A percentile compares a stretch with the other conserved stretches of the same genome.
Conservation (phyloP, 2,797 vertebrate species). For the Pampus argenteus region DNA sequence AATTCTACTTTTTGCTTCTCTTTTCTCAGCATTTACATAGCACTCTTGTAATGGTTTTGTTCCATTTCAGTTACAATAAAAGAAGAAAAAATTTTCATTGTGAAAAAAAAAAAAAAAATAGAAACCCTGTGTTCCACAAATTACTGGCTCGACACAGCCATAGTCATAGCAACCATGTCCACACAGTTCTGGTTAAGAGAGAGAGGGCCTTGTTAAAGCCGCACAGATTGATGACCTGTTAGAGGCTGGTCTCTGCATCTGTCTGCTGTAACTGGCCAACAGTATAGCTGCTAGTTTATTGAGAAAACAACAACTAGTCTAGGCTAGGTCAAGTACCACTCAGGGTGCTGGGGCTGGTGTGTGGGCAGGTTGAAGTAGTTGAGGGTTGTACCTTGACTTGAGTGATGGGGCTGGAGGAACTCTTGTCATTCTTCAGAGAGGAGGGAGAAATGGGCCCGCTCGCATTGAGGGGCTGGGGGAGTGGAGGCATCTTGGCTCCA, state of each 20-base stretch:
- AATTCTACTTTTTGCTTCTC: slow-evolving; percentile 44
- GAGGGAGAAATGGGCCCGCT: slow-evolving; percentile 95
- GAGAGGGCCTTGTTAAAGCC: slow-evolving; percentile 79
- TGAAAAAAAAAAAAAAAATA: slow-evolving; percentile 52
- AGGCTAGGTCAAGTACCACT: slow-evolving; percentile 76
- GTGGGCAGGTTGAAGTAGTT: slow-evolving; percentile 48
- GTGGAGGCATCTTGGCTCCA: slow-evolving; percentile 97
- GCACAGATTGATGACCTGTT: slow-evolving; percentile 81
- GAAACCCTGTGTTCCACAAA: slow-evolving; percentile 79
- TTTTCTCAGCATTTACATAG: slow-evolving; percentile 56
- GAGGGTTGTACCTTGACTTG: slow-evolving; percentile 93
- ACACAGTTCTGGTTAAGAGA: slow-evolving; percentile 80
- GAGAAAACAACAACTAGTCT: slow-evolving; percentile 52
- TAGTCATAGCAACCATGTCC: slow-evolving; percentile 84
- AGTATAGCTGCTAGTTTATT: slow-evolving; percentile 61
- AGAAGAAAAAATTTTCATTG: slow-evolving; percentile 58
- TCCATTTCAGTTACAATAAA: slow-evolving; percentile 56
- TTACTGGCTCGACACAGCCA: slow-evolving; percentile 73
- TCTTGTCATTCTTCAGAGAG: slow-evolving; percentile 98
- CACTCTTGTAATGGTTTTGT: slow-evolving; percentile 60
- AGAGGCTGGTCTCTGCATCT: slow-evolving; percentile 55
- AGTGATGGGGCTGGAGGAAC: slow-evolving; percentile 96
- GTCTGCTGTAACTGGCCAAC: slow-evolving; percentile 44
- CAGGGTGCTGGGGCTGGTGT: slow-evolving; percentile 40
- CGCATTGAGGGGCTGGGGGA: slow-evolving; percentile 93